Base-by-base conservation (phyloP, 1,140 invertebrate species). In the Heliconius nattereri region DNA sequence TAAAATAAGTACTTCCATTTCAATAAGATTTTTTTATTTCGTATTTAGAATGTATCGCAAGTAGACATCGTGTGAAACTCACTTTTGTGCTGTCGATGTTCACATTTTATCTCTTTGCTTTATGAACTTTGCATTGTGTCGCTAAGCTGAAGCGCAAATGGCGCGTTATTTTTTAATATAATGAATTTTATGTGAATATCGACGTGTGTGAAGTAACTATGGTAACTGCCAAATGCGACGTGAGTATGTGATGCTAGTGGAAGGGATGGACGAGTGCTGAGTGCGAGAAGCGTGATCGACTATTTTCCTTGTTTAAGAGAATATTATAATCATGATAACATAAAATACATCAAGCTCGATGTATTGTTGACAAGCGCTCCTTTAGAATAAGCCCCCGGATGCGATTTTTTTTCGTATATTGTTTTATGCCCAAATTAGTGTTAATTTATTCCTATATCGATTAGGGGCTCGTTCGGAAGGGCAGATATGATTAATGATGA, bases 1-100 rank as follows among this genome's bases (percentile, higher is more conserved):
- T 88, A 90, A 91, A 89, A 89, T 89, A 92, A 92, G 89, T 93
- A 94, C 92, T 94, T 94, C 92, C 92, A 94, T 92, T 93, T 91
- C 91, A 90, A 89, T 92, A 92, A 92, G 89, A 89, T 89, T 78
- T 90, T 89, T 91, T 81, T 92, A 2, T 29, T 90, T 60, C 85
- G 79, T 91, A 91, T 83, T 86, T 93, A 93, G 91, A 86, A 79
- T 87, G 85, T 91, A 90, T 82, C 85, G 88, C 91, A 88, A 84
- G 90, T 91, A 91, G 89, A 88, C 84, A 85, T 85, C 85, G 76
- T 74, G 87, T 85, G 86, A 84, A 87, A 84, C 86, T 90, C 88
- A 90, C 87, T 86, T 80, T 74, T 81, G 85, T 84, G 82, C 74
- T 83, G 89, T 90, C 85, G 82, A 79, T 90, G 89, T 91, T 92